Conservation (phyloP, 2,888 invertebrate genomes). For the Clitarchus hookeri region DNA sequence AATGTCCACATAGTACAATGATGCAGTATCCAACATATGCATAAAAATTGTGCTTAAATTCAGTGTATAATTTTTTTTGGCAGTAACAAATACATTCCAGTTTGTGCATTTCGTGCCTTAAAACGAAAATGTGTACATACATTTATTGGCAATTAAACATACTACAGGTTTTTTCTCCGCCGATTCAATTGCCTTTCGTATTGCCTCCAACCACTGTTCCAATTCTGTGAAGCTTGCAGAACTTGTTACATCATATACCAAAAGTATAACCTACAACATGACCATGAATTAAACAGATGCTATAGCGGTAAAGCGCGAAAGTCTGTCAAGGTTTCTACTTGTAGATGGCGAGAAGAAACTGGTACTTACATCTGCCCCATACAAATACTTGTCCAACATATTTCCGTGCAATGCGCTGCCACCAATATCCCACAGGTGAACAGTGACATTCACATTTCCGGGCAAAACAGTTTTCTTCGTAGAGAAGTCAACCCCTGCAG, state of each 20-base stretch:
- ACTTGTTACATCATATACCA: conserved; percentile 86
- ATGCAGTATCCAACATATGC: background rate
- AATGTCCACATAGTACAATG: background rate
- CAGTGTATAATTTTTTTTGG: background rate
- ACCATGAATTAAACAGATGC: background rate
- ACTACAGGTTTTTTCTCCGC: conserved; percentile 60
- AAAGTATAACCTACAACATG: conserved; percentile 68
- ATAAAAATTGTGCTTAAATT: background rate
- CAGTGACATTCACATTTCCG: conserved; percentile 63
- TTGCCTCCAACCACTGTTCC: conserved; percentile 68
- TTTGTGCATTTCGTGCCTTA: background rate
- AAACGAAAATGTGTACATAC: conserved; percentile 51
- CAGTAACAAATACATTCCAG: too few species aligned
- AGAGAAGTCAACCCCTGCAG: conserved; percentile 74
- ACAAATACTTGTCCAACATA: conserved; percentile 79
- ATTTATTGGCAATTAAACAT: conserved; percentile 71
- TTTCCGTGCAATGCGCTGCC: conserved; percentile 74
- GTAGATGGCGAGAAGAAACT: background rate
- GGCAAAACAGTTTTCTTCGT: conserved; percentile 66
- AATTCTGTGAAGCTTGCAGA: conserved; percentile 78
- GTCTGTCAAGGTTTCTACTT: background rate
- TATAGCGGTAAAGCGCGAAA: background rate
- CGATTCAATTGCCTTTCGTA: conserved; percentile 56
- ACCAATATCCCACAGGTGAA: conserved; percentile 84
- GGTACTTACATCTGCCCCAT: conserved; percentile 66